Evolutionary conservation across 2,797 vertebrate genomes (phyloP).

Genomic region (Ammospiza maritima): DNA sequence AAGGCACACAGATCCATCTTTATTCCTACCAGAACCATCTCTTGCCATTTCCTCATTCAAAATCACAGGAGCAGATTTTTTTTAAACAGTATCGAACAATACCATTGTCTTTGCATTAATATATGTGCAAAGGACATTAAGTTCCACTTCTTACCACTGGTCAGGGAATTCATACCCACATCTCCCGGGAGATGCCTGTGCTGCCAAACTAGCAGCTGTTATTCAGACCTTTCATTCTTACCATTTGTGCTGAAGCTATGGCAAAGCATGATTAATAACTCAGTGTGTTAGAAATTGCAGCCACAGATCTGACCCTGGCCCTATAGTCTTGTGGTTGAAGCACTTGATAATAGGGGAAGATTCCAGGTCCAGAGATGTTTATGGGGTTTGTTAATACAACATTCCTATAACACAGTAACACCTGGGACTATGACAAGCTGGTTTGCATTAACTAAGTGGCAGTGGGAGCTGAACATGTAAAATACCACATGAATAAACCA

Average conservation of each 20-base stretch:
- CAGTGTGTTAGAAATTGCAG: neutral
- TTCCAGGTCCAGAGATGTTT: neutral
- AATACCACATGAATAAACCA: neutral
- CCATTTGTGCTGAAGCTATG: neutral
- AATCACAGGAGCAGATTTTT: neutral
- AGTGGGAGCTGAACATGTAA: neutral
- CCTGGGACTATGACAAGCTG: neutral
- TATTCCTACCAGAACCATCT: neutral
- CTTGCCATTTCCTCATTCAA: neutral
- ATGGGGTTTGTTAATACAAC: neutral
- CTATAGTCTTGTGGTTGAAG: neutral
- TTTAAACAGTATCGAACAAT: neutral
- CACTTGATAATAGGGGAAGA: neutral
- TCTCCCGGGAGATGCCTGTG: rapidly evolving
- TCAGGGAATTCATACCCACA: neutral
- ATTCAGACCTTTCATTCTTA: neutral
- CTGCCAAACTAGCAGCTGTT: rapidly evolving
- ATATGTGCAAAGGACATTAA: neutral
- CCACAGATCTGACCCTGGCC: neutral
- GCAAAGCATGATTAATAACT: neutral
- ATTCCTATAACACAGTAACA: neutral
- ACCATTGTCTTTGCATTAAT: neutral
- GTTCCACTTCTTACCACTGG: neutral
- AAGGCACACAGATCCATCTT: neutral
- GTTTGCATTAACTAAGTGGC: neutral